Base-by-base conservation (phyloP, 1,140 invertebrate genomes). In the Polyergus mexicanus region DNA sequence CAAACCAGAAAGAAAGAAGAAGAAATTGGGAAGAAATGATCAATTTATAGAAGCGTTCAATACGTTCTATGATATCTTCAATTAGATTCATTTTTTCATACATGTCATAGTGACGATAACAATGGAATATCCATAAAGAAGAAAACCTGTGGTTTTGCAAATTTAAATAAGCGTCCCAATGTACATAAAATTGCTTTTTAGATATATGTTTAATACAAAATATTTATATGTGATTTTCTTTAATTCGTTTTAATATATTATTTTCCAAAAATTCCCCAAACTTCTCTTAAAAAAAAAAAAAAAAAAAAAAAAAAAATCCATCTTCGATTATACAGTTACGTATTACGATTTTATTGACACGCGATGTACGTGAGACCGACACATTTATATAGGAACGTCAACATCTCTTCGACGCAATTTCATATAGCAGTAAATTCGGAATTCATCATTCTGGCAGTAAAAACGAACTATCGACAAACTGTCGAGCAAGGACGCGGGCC, bases 391-490 rank as follows among this genome's bases (percentile, higher is more conserved):
- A 11, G 3, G 3, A 71, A 81, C 13, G 19, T 62, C 78, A 16
- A 83, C 68, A 72, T 41, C 51, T 74, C 51, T 72, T 62, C 25
- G 28, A 35, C 38, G 68, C 25, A 74, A 41, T 74, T 83, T 83
- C 56, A 83, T 83, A 35, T 47, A 44, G 28, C 68, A 60, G 68
- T 83, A 74, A 83, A 83, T 74, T 62, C 78, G 44, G 54, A 83
- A 72, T 83, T 74, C 78, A 56, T 83, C 78, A 83, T 74, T 47
- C 25, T 35, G 54, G 68, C 54, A 32, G 78, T 41, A 74, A 83
- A 83, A 83, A 83, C 38, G 78, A 74, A 74, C 56, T 83, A 83
- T 81, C 66, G 78, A 81, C 78, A 60, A 81, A 81, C 78, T 81
- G 78, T 81, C 78, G 66, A 81, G 66, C 51, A 81, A 35, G 63